Base-by-base conservation (phyloP, 2,113 vertebrate species). In the Chauna torquata region DNA sequence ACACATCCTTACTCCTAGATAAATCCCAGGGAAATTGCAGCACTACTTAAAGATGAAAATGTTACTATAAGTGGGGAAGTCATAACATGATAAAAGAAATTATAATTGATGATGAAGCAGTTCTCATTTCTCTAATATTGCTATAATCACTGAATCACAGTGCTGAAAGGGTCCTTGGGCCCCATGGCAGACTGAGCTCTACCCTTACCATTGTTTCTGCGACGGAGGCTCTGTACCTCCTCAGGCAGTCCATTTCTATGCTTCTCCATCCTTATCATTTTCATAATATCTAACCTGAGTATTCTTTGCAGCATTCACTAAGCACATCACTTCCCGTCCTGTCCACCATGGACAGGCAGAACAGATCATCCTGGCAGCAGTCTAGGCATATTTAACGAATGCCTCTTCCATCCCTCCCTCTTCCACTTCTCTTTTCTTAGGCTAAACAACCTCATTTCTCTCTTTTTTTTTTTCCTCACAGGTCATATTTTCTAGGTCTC, bases 391-490 rank as follows among this genome's bases (percentile, higher is more conserved):
- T 66, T 90, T 95, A 94, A 91, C 72, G 22, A 89, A 49, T 22
- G 4, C 8, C 23, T 82, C 36, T 80, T 89, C 44, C 25, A 75
- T 24, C 20, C 2, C 1, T 91, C 15, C 4, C 8, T 91, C 49
- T 42, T 61, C 3, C 9, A 1, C 3, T 86, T 93, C 54, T 88
- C 11, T 50, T 81, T 87, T 88, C 22, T 80, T 92, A 76, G 47
- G 44, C 12, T 71, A 95, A 96, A 64, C 40, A 71, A 76, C 11
- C 15, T 30, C 20, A 59, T 64, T 88, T 93, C 52, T 93, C 3
- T 50, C 3, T n/a, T 40, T 61, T 38, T n/a, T 42, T 42, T 34
- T 9, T 1, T 0, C 4, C 8, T 8, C 4, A 5, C 1, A 1
- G 14, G 16, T 81, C 32, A 81, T 11, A 59, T 86, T 81, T 93